Conservation (phyloP, 2,113 vertebrate species). For the Columba livia region DNA sequence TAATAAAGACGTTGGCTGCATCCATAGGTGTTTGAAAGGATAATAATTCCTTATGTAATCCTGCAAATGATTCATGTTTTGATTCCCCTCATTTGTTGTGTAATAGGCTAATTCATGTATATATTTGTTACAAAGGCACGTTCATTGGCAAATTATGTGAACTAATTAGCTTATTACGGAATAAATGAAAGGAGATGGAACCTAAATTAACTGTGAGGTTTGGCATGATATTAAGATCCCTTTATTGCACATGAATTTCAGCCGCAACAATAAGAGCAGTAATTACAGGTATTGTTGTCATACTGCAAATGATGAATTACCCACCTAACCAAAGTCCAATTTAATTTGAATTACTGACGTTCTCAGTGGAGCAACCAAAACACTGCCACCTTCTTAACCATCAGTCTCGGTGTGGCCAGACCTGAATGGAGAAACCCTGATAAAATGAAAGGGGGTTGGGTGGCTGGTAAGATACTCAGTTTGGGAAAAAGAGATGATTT, state of each 20-base stretch:
- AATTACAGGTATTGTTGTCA: slow-evolving; percentile 57
- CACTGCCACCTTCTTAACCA: neutral
- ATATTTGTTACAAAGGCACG: slow-evolving; percentile 43
- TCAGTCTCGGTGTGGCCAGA: neutral
- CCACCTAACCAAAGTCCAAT: slow-evolving; percentile 21
- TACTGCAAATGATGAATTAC: slow-evolving; percentile 21
- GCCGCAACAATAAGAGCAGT: neutral
- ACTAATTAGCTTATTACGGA: slow-evolving; percentile 65
- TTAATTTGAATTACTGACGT: neutral
- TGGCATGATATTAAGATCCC: slow-evolving; percentile 56
- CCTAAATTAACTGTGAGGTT: slow-evolving; percentile 64
- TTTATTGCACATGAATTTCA: slow-evolving; percentile 31
- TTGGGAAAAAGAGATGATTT: neutral
- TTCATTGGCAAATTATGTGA: slow-evolving; percentile 58
- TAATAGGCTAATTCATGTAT: slow-evolving; percentile 52
- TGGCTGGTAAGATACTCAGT: neutral
- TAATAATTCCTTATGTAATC: slow-evolving; percentile 36
- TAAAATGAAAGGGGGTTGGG: neutral
- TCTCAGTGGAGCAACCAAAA: neutral
- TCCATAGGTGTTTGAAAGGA: neutral
- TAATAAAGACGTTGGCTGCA: neutral
- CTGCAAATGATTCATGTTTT: slow-evolving; percentile 36
- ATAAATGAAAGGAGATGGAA: slow-evolving; percentile 62
- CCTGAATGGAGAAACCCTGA: neutral
- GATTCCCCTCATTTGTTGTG: slow-evolving; percentile 44